Evolutionary conservation across 2,888 invertebrate species (phyloP), one percentile per base, ranked within the genome.

Genomic region (Fissipunctia ypsillon): DNA sequence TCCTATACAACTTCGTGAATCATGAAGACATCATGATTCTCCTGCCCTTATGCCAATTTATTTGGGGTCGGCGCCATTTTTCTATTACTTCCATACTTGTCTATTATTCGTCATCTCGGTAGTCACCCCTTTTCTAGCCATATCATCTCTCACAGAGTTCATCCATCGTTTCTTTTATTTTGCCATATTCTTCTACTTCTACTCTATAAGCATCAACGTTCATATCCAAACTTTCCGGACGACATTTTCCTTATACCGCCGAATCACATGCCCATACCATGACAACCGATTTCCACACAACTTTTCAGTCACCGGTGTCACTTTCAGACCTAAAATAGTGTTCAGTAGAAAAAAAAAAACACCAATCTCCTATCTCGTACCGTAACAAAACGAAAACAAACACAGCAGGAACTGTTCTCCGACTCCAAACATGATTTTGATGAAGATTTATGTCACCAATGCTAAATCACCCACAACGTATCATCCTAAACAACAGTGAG

Each of bases 381-480:
- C 78, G 76, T 75, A 31, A 3, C 6, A 63, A 25, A 73, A 80
- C 22, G 84, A 16, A 73, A 77, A 85, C 83, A 22, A n/a, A 48
- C 78, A 10, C 38, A 81, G 22, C 28, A 67, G 72, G 78, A 84
- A 84, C 74, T 35, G 70, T 81, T 73, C 78, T 63, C 67, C 31
- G 61, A 31, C 75, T 80, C 69, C 25, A 80, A 80, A 80, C 90
- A 89, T 76, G 78, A 87, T 90, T 93, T 91, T 93, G 93, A 94
- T 93, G 92, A 93, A 93, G 93, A 94, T 95, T 92, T 92, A 94
- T 93, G 89, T 88, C 87, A 69, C 88, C 84, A 89, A 90, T 89
- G 91, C 90, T 92, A 93, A 94, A 93, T 94, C 91, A 93, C 89
- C 89, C 83, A 80, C 85, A 87, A 80, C 86, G 79, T 89, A 91